Evolutionary conservation across 1,140 invertebrate species (phyloP), one percentile per base, ranked within the genome.

Genomic region (Neuroterus valhalla): DNA sequence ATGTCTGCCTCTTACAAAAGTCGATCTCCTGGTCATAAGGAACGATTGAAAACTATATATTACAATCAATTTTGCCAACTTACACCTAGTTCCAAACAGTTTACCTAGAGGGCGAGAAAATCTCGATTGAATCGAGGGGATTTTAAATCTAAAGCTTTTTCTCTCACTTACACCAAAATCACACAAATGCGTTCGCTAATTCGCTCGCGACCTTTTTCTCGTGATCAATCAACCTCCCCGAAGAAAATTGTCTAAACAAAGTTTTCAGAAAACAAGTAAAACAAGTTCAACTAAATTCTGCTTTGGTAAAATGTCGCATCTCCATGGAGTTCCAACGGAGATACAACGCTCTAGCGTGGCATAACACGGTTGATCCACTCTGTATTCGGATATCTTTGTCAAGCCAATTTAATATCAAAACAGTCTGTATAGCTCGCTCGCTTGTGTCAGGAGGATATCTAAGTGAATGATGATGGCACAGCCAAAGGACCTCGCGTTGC

Each of bases 381-480:
- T 26, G 26, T 2, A 26, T 26, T 26, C 26, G 26, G 26, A 26
- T 2, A 26, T 26, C 26, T 26, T 26, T 2, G 4, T 26, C 26
- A 26, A 26, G 26, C 2, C 26, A 2, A 26, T 2, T 2, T 6
- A 4, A 38, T 5, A 4, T 5, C 0, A 38, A 38, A 38, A 38
- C 26, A 4, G 68, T 71, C 70, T 70, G 70, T 68, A 12, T 21
- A 44, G 15, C 45, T 74, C 72, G 76, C 72, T 79, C 77, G 76
- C 77, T 78, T 81, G 75, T 76, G 74, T 75, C 69, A 80, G 74
- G 70, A 78, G 78, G 86, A 87, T 86, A 86, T 87, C 84, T 87
- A 88, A 78, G 78, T 85, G 86, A 88, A 88, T 38, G 31, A 88
- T 38, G 31, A 38, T 88, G 87, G 86, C 87, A 89, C 87, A 89